Evolutionary conservation across 2,113 vertebrate species (phyloP).

Genomic region (Meriones unguiculatus): DNA sequence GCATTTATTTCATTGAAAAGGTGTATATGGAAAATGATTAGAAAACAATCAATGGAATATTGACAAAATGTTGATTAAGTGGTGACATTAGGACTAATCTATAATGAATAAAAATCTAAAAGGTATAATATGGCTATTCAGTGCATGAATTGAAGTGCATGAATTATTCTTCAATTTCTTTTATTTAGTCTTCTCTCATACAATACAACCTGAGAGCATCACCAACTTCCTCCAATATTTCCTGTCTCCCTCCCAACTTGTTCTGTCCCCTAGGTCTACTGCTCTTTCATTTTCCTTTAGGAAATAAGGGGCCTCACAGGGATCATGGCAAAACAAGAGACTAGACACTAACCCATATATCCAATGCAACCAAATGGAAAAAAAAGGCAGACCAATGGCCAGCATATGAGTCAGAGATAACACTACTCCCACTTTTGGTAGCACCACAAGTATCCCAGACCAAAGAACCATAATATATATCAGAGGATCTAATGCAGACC

Average conservation of each 20-base stretch:
- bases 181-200: neutral
- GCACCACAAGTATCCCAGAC: neutral
- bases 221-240: neutral
- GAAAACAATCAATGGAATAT: neutral
- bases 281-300: neutral
- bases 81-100: neutral
- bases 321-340: neutral
- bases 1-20: neutral
- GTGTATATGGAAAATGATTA: neutral
- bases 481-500: neutral
- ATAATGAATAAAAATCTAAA: neutral
- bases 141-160: neutral
- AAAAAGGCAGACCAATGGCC: neutral
- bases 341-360: neutral
- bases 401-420: neutral
- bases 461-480: neutral
- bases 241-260: neutral
- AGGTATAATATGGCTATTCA: neutral
- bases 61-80: neutral
- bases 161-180: neutral
- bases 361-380: neutral
- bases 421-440: neutral
- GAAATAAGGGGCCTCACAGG: neutral
- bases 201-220: neutral
- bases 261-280: neutral